Percentiles rank a stretch among this genome's conserved stretches.
Evolutionary conservation across 1,140 invertebrate genomes (phyloP).

Genomic region (Fopius arisanus): DNA sequence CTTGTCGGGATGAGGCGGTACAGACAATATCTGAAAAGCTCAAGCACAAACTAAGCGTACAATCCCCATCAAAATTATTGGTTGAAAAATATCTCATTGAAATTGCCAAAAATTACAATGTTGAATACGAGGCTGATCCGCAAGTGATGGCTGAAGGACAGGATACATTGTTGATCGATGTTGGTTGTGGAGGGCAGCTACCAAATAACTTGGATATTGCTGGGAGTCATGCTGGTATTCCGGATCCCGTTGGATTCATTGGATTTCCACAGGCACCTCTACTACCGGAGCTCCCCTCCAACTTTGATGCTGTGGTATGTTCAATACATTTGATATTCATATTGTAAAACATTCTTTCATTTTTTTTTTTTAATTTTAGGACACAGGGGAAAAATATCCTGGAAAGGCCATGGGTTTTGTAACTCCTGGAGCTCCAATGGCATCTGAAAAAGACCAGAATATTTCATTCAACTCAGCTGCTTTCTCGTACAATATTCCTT

Average conservation of each 20-base stretch:
- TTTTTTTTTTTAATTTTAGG: slow-evolving; percentile 37
- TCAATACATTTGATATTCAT: slow-evolving; percentile 18
- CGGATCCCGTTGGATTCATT: slow-evolving; percentile 80
- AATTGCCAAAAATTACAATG: slow-evolving; percentile 95
- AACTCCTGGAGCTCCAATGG: slow-evolving; percentile 47
- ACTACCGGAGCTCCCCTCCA: slow-evolving; percentile 65
- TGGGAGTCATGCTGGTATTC: slow-evolving; percentile 56
- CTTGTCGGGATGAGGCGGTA: slow-evolving; percentile 79
- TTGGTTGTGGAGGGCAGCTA: slow-evolving; percentile 64
- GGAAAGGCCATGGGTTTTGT: slow-evolving; percentile 66
- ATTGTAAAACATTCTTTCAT: slow-evolving; percentile 30
- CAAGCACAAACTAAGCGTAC: slow-evolving; percentile 94
- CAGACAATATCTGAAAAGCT: slow-evolving; percentile 93
- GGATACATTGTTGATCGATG: slow-evolving; percentile 84
- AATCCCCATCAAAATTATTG: slow-evolving; percentile 94
- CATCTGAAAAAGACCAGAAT: slow-evolving; percentile 57
- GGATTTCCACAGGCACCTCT: slow-evolving; percentile 76
- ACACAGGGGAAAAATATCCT: slow-evolving; percentile 38
- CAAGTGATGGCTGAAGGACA: slow-evolving; percentile 87
- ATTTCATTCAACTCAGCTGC: slow-evolving; percentile 62
- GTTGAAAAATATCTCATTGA: slow-evolving; percentile 96
- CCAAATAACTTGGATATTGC: slow-evolving; percentile 69
- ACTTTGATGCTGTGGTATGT: slow-evolving; percentile 45
- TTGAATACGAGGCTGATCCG: slow-evolving; percentile 92
- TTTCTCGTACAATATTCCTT: slow-evolving; percentile 78